These are phyloP conservation scores for Sphyrna mokarran DNA, from an alignment of 2,113 vertebrate species.

Conservation along the genomic window DNA sequence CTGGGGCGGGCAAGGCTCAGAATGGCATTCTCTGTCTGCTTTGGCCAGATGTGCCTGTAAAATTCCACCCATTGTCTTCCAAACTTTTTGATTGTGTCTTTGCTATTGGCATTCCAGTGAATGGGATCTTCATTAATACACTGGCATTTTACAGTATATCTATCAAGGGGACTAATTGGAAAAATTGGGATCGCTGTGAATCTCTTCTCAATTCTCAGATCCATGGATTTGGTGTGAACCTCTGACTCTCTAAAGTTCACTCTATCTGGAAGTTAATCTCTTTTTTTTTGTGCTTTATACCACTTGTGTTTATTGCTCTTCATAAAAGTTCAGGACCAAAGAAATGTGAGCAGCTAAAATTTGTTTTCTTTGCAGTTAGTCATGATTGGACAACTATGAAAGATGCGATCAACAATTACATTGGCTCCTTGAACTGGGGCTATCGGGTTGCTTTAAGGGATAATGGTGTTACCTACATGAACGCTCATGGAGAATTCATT, in stretches of 20 bases:
- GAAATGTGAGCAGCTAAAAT: not conserved
- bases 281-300: not conserved
- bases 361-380: constrained; percentile 47
- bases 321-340: not conserved
- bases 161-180: not conserved
- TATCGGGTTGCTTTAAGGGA: constrained; percentile 62
- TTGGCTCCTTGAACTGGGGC: constrained; percentile 65
- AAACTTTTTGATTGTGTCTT: too few species aligned
- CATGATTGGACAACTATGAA: constrained; percentile 69
- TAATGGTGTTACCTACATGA: constrained; percentile 60
- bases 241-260: not conserved
- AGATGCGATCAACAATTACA: constrained; percentile 64
- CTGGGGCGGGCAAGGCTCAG: too few species aligned
- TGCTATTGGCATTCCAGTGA: not conserved
- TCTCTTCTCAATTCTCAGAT: not conserved
- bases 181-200: not conserved
- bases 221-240: not conserved
- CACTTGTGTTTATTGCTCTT: not conserved
- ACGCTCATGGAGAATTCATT: constrained; percentile 62
- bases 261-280: not conserved
- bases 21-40: too few species aligned
- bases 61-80: too few species aligned
- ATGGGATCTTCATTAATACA: not conserved
- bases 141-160: not conserved
- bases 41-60: too few species aligned